phyloP scores from a whole-genome alignment of 1,140 invertebrate genomes.

The Cotesia chilonis region DNA sequence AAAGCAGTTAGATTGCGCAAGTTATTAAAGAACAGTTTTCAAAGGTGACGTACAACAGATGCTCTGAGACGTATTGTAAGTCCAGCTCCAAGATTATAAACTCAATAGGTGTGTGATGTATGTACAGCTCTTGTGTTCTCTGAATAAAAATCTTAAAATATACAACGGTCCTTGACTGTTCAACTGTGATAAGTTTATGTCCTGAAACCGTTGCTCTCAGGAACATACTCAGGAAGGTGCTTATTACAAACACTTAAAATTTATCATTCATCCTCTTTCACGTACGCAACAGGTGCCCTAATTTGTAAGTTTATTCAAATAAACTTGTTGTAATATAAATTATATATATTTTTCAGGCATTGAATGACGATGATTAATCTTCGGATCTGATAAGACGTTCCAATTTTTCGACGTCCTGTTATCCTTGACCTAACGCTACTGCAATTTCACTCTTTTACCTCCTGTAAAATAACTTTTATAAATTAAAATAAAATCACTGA shows the following conservation, averaged over 20 bases:
- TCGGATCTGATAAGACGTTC: conserved; percentile 1
- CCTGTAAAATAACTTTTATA: not conserved
- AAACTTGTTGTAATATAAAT: too few relatives aligned
- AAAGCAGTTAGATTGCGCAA: conserved; percentile 41
- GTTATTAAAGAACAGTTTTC: conserved; percentile 47
- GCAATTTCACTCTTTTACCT: conserved; percentile 26
- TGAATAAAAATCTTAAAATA: not conserved
- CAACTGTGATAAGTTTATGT: not conserved
- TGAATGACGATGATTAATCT: conserved; percentile 12
- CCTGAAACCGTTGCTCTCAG: conserved; percentile 17
- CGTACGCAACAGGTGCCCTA: not conserved
- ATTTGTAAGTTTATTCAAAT: too few relatives aligned
- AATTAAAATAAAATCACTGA: conserved; percentile 7
- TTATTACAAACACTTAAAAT: conserved; percentile 27
- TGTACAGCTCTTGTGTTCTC: not conserved
- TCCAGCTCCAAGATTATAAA: too few relatives aligned
- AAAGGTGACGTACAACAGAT: conserved; percentile 56
- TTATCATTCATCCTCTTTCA: not conserved
- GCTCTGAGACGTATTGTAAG: conserved; percentile 40
- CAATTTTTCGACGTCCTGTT: conserved; percentile 6
- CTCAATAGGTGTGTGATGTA: too few relatives aligned
- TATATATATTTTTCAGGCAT: not conserved
- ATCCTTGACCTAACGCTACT: conserved; percentile 27
- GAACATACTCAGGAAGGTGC: conserved; percentile 8
- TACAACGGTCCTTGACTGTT: conserved; percentile 20